Conservation (phyloP, 1,140 invertebrate genomes). For the Hermatobates lingyangjiaoensis region DNA sequence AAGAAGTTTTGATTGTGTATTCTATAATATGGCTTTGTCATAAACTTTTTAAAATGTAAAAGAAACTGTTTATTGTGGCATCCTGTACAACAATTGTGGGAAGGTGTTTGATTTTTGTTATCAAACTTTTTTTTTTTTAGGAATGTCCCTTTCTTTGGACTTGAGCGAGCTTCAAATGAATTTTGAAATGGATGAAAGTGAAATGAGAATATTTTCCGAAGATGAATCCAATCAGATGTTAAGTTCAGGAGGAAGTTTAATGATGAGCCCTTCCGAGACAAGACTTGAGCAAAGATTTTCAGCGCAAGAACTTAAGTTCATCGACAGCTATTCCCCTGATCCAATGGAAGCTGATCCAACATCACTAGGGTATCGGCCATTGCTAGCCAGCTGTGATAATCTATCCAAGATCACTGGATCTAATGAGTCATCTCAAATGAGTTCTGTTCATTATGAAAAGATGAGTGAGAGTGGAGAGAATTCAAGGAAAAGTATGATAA, state of each 20-base stretch:
- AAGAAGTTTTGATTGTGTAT: too few relatives aligned
- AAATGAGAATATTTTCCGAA: conserved; percentile 69
- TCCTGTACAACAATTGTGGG: too few relatives aligned
- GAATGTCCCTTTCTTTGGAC: conserved; percentile 34
- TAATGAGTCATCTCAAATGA: neutral
- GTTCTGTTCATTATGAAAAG: conserved; percentile 10
- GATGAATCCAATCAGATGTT: conserved; percentile 39
- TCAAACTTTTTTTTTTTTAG: too few relatives aligned
- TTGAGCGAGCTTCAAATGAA: conserved; percentile 63
- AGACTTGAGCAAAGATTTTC: conserved; percentile 22
- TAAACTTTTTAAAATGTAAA: too few relatives aligned
- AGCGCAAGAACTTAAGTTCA: conserved; percentile 31
- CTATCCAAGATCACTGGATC: neutral
- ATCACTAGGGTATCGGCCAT: conserved; percentile 10
- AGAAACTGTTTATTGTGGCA: too few relatives aligned
- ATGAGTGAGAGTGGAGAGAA: conserved; percentile 3
- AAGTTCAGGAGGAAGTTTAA: conserved; percentile 11
- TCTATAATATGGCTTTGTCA: too few relatives aligned
- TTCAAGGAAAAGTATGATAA: neutral
- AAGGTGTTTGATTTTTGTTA: too few relatives aligned
- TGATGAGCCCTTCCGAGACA: neutral
- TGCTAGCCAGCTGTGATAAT: conserved; percentile 10
- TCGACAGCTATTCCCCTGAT: conserved; percentile 34
- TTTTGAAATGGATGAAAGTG: conserved; percentile 63
- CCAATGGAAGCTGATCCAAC: conserved; percentile 14